These are phyloP conservation scores for Rhineura floridana DNA, from an alignment of 2,113 vertebrate genomes.

Conservation along the genomic window DNA sequence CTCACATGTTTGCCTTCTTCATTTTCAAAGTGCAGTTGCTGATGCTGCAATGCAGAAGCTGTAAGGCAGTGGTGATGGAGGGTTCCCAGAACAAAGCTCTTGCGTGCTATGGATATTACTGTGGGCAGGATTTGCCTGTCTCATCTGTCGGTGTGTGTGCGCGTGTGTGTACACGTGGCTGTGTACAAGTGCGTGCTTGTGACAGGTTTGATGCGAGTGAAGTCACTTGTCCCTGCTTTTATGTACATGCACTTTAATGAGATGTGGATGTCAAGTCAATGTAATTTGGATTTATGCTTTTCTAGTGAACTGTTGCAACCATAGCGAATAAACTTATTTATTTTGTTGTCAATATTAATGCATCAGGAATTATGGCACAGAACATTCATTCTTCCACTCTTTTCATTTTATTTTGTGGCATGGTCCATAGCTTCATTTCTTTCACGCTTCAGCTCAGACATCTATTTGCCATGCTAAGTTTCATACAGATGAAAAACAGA, in stretches of 20 bases:
- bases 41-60: not conserved
- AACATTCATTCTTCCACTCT: not conserved
- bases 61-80: not conserved
- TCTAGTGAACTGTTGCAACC: conserved; percentile 60
- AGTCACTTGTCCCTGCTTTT: conserved; percentile 28
- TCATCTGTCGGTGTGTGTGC: not conserved
- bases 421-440: not conserved
- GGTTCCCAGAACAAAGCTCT: conserved; percentile 22
- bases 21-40: not conserved
- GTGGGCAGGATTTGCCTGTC: not conserved
- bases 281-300: conserved; percentile 61
- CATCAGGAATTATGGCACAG: conserved; percentile 40
- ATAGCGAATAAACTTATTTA: conserved; percentile 68
- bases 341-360: conserved; percentile 31
- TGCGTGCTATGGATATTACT: rapidly evolving
- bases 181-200: not conserved
- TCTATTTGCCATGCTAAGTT: not conserved
- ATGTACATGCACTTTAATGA: conserved; percentile 62
- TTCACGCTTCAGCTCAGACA: not conserved
- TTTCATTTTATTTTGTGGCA: not conserved
- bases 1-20: not conserved
- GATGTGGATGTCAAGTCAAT: conserved; percentile 28
- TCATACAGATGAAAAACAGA: not conserved
- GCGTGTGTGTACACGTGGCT: not conserved
- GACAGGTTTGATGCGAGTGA: conserved; percentile 8